Evolutionary conservation across 1,140 invertebrate genomes (phyloP).

Genomic region (Philotrypesis tridentata): DNA sequence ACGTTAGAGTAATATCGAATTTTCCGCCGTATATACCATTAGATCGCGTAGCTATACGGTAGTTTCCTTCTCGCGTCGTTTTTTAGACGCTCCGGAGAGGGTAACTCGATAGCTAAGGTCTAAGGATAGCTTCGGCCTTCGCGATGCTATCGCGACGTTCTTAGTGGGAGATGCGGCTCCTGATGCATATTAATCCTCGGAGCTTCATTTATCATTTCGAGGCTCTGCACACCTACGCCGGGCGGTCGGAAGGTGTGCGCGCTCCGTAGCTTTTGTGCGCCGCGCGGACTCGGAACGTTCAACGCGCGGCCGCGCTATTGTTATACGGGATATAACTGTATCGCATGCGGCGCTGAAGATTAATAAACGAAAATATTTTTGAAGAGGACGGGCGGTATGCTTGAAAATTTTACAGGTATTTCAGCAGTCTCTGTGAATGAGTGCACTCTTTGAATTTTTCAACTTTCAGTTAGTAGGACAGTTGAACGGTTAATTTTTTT

Average conservation of each 20-base stretch:
- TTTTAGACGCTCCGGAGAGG: not conserved
- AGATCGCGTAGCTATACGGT: not conserved
- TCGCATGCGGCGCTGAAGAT: not conserved
- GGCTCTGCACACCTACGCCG: not conserved
- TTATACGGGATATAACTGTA: not conserved
- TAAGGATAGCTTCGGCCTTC: slow-evolving; percentile 9
- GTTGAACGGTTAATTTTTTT: no score
- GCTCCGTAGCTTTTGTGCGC: not conserved
- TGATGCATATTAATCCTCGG: slow-evolving; percentile 39
- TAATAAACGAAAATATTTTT: not conserved
- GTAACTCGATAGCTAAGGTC: slow-evolving; percentile 22
- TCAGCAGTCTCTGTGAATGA: not conserved
- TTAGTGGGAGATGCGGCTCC: slow-evolving; percentile 37
- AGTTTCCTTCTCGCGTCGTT: not conserved
- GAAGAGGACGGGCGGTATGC: not conserved
- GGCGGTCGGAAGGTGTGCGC: not conserved
- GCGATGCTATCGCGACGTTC: slow-evolving; percentile 23
- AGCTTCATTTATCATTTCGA: slow-evolving; percentile 34
- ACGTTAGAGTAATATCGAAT: not conserved
- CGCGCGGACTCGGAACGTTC: not conserved
- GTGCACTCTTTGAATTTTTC: not conserved
- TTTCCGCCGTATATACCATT: not conserved
- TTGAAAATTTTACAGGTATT: not conserved
- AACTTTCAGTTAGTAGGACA: no score
- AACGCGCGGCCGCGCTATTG: not conserved